These are phyloP conservation scores for Hydractinia symbiolongicarpus DNA, from an alignment of 30 jellyfish, hydroid and myxozoan species.

Conservation along the genomic window DNA sequence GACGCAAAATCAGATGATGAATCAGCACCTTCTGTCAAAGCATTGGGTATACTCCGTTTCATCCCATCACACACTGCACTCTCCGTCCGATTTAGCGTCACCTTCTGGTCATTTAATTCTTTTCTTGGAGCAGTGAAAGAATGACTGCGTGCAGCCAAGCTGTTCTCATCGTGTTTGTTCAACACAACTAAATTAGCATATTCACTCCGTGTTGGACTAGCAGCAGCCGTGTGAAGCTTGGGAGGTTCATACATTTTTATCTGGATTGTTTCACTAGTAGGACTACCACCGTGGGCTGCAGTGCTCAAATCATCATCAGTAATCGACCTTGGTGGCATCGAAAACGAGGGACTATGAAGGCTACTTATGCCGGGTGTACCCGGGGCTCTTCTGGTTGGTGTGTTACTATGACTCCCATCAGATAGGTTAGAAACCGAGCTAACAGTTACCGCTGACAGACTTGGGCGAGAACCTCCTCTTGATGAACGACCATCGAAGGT, in stretches of 20 bases:
- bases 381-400: slow-evolving; percentile 14
- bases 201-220: slow-evolving; percentile 16
- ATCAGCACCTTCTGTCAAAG: neutral
- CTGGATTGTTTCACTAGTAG: neutral
- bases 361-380: neutral
- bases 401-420: neutral
- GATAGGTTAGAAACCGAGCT: slow-evolving; percentile 9
- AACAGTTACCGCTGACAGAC: neutral
- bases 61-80: neutral
- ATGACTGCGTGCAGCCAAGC: slow-evolving; percentile 17
- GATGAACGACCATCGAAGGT: slow-evolving; percentile 41
- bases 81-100: slow-evolving; percentile 9
- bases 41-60: neutral
- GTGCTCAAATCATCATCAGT: neutral
- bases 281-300: neutral
- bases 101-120: slow-evolving; percentile 2
- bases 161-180: neutral
- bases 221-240: neutral
- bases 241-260: neutral
- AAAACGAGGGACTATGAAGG: neutral
- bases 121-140: slow-evolving; percentile 33
- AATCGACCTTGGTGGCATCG: slow-evolving; percentile 3
- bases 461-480: slow-evolving; percentile 43
- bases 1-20: slow-evolving; percentile 16
- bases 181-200: slow-evolving; percentile 21